Evolutionary conservation across 1,140 invertebrate species (phyloP).

Genomic region (Papilio aristodemus): DNA sequence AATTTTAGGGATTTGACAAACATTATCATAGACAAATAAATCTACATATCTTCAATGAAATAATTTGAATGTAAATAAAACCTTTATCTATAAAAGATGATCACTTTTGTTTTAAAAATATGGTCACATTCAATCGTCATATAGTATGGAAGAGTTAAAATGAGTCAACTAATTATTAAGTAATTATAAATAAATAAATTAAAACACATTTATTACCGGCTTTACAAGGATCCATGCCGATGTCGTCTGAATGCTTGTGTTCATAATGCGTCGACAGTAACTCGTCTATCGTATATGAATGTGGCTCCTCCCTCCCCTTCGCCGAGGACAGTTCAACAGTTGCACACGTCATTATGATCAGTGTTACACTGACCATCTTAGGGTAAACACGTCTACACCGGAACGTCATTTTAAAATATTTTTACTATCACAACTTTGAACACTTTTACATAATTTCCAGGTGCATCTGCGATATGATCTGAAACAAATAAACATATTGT

Average conservation of each 20-base stretch:
- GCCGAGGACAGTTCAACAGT: conserved; percentile 48
- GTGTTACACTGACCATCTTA: conserved; percentile 45
- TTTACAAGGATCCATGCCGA: conserved; percentile 92
- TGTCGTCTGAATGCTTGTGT: conserved; percentile 85
- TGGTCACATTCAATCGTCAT: too few relatives aligned
- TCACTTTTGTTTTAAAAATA: too few relatives aligned
- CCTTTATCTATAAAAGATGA: too few relatives aligned
- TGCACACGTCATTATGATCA: conserved; percentile 54
- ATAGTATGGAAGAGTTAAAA: too few relatives aligned
- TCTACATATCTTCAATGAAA: too few relatives aligned
- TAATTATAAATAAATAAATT: background rate
- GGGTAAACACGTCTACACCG: conserved; percentile 48
- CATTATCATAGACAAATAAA: too few relatives aligned
- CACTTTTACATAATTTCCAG: conserved; percentile 58
- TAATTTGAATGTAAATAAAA: too few relatives aligned
- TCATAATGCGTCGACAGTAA: conserved; percentile 84
- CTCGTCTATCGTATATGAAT: conserved; percentile 86
- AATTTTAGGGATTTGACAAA: background rate
- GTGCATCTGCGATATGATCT: conserved; percentile 43
- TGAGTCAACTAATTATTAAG: background rate
- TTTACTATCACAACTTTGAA: conserved; percentile 42
- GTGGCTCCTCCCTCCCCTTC: conserved; percentile 59
- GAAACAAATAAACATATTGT: conserved; percentile 52
- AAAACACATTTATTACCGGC: conserved; percentile 83
- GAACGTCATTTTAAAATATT: conserved; percentile 56